These are phyloP conservation scores for Arbacia lixula DNA, from an alignment of 53 echinoderm and acorn worm genomes.

Conservation along the genomic window DNA sequence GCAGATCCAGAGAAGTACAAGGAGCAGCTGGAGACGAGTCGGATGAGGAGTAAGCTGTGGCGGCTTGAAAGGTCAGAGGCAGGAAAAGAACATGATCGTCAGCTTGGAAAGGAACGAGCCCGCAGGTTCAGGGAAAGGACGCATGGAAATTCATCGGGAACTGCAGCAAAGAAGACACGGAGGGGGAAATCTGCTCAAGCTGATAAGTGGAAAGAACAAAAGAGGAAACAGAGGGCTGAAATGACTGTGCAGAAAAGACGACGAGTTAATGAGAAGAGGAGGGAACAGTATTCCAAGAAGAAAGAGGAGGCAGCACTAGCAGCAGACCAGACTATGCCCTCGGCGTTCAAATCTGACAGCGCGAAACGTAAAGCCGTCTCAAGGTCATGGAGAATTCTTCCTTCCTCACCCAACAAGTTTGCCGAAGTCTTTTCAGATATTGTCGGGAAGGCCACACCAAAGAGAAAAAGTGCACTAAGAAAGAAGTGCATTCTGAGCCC, in stretches of 20 bases:
- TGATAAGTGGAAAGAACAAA: slow-evolving; percentile 32
- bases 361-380: slow-evolving; percentile 62
- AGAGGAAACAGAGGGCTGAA: slow-evolving; percentile 14
- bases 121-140: slow-evolving; percentile 15
- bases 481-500: slow-evolving; percentile 44
- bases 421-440: slow-evolving; percentile 46
- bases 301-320: slow-evolving; percentile 1
- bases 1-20: slow-evolving; percentile 1
- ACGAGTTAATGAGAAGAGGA: slow-evolving; percentile 47
- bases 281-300: slow-evolving; percentile 22
- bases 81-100: background rate
- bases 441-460: slow-evolving; percentile 50
- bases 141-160: background rate
- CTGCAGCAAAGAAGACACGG: slow-evolving; percentile 18
- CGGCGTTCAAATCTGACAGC: slow-evolving; percentile 4
- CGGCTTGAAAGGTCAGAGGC: slow-evolving; percentile 9
- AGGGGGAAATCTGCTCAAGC: slow-evolving; percentile 19
- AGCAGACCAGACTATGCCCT: background rate
- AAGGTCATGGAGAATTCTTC: slow-evolving; percentile 46
- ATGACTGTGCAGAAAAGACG: slow-evolving; percentile 47
- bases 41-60: slow-evolving; percentile 13
- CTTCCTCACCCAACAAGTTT: slow-evolving; percentile 46
- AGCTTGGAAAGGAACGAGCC: slow-evolving; percentile 8
- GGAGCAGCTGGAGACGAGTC: background rate
- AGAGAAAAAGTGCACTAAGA: slow-evolving; percentile 31